A percentile compares a stretch with the other conserved stretches of the same genome.
Conservation (phyloP, 2,113 vertebrate species). For the Ploceus nigricollis region DNA sequence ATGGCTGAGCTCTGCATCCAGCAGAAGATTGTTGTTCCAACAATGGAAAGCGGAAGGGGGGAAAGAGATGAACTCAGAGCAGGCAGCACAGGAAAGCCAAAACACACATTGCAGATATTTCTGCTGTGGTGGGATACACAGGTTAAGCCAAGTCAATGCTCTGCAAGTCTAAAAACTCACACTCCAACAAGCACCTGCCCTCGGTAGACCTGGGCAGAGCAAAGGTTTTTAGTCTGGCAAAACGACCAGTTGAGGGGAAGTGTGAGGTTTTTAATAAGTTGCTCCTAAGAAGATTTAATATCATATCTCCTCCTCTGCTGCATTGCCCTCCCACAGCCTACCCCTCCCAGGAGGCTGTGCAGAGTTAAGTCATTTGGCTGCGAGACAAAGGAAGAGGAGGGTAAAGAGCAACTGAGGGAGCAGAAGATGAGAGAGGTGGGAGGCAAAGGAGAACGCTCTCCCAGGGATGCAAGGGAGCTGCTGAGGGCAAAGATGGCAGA, state of each 20-base stretch:
- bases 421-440: background rate
- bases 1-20: background rate
- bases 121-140: background rate
- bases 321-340: background rate
- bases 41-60: constrained; percentile 37
- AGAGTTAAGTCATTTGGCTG: background rate
- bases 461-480: background rate
- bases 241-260: background rate
- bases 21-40: constrained; percentile 49
- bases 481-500: background rate
- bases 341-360: background rate
- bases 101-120: background rate
- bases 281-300: background rate
- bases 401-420: background rate
- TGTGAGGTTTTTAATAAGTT: background rate
- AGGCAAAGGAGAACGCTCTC: background rate
- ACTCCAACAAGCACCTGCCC: background rate
- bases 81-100: background rate
- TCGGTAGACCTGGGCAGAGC: background rate
- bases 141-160: constrained; percentile 6
- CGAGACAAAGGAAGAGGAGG: background rate
- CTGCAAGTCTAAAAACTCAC: background rate
- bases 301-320: background rate
- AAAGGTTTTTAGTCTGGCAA: background rate
- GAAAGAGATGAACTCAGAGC: constrained; percentile 30